Base-by-base conservation (phyloP, 92 coral and sea anemone species). In the Palythoa caribaeorum region DNA sequence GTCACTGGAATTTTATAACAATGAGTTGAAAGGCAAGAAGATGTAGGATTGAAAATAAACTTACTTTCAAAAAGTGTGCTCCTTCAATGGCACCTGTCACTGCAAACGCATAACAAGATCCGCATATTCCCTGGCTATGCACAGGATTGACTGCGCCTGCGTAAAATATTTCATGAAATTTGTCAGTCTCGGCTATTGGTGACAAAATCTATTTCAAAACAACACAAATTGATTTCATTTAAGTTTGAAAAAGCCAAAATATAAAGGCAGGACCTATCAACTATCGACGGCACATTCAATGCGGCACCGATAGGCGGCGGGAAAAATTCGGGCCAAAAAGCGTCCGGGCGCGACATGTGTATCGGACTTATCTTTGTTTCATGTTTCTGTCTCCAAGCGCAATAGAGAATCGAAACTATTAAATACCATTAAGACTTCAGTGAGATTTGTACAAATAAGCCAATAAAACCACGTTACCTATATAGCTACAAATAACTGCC, bases 71-170 rank as follows among this genome's bases (percentile, higher is more conserved):
- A 62, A 95, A 97, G 71, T 94, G 93, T 8, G 99, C 98, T 15
- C 99, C 97, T 90, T 97, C 99, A 85, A 97, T 89, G 39, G 99
- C 99, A 0, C 99, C 99, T 1, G 99, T 96, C 15, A 97, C 98
- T 8, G 99, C 95, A 71, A 93, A 97, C 39, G 99, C 99, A 37
- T 97, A 97, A 65, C 99, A 97, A 37, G 99, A 97, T 36, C 99
- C 99, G 88, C 99, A 97, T 60, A 97, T 95, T 1, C 99, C 99
- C 76, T 97, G 99, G 74, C 99, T 97, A 68, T 84, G 90, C 38
- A 97, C 99, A 9, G 96, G 92, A 78, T 90, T 95, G 15, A 97
- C 99, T 3, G 99, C 99, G 53, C 99, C 99, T 91, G 77, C 0
- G 71, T 9, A 12, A 4, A 40, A 54, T n/a, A 28, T 16, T 66